Evolutionary conservation across 2,113 vertebrate genomes (phyloP).

Genomic region (Grallaria varia): DNA sequence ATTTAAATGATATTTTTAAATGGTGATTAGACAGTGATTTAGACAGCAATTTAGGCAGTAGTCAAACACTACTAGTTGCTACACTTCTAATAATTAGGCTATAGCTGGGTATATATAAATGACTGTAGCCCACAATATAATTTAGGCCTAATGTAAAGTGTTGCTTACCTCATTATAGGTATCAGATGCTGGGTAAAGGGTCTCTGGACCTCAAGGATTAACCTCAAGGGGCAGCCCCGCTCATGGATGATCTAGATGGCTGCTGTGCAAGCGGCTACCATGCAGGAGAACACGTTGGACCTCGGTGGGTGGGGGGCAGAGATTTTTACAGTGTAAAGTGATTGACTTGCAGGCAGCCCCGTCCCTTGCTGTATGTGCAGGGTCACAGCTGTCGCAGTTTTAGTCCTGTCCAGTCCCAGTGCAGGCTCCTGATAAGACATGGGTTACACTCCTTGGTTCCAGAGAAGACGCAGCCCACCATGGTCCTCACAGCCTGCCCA

Average conservation of each 20-base stretch:
- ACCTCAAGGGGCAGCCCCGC: background rate
- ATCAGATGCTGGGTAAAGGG: background rate
- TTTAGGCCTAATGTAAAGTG: background rate
- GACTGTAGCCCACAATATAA: background rate
- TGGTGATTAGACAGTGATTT: background rate
- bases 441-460: background rate
- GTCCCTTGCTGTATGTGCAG: background rate
- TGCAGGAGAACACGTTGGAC: background rate
- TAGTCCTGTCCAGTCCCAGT: background rate
- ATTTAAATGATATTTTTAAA: background rate
- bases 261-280: background rate
- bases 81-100: background rate
- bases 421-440: background rate
- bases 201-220: background rate
- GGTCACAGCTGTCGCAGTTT: background rate
- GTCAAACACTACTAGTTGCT: background rate
- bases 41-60: background rate
- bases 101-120: background rate
- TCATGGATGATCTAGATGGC: accelerated
- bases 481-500: background rate
- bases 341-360: accelerated
- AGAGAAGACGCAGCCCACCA: background rate
- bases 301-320: background rate
- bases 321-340: background rate
- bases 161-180: background rate